Evolutionary conservation across 2,113 vertebrate species (phyloP).

Genomic region (Tenrec ecaudatus): DNA sequence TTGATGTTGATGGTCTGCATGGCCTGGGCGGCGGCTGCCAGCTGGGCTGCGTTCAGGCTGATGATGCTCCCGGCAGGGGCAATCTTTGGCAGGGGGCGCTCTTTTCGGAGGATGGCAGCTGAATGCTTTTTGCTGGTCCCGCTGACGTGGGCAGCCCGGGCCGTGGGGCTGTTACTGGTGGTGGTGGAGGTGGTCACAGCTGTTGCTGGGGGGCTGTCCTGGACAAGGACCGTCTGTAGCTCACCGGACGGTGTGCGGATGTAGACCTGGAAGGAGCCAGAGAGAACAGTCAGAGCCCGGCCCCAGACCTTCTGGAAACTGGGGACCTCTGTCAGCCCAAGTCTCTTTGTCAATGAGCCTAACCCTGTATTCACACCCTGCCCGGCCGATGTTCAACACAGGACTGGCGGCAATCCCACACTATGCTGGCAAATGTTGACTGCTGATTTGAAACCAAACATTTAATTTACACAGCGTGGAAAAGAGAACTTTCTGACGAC

Average conservation of each 20-base stretch:
- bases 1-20: slow-evolving; percentile 99
- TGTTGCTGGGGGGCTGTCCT: slow-evolving; percentile 88
- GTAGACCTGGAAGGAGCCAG: slow-evolving; percentile 87
- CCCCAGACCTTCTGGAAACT: not conserved
- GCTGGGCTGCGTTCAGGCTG: slow-evolving; percentile 91
- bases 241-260: slow-evolving; percentile 94
- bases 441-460: not conserved
- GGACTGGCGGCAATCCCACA: no score
- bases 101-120: slow-evolving; percentile 87
- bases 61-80: slow-evolving; percentile 95
- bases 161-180: slow-evolving; percentile 79
- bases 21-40: slow-evolving; percentile 92
- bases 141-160: slow-evolving; percentile 67
- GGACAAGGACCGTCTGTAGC: slow-evolving; percentile 93
- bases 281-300: not conserved
- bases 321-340: not conserved
- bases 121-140: slow-evolving; percentile 85
- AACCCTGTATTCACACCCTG: not conserved
- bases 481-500: not conserved
- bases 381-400: not conserved
- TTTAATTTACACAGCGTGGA: slow-evolving; percentile 25
- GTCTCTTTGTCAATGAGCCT: not conserved
- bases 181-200: slow-evolving; percentile 83
- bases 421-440: not conserved
- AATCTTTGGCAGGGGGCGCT: slow-evolving; percentile 95